Base-by-base conservation (phyloP, 1,140 invertebrate species). In the Amyelois transitella region DNA sequence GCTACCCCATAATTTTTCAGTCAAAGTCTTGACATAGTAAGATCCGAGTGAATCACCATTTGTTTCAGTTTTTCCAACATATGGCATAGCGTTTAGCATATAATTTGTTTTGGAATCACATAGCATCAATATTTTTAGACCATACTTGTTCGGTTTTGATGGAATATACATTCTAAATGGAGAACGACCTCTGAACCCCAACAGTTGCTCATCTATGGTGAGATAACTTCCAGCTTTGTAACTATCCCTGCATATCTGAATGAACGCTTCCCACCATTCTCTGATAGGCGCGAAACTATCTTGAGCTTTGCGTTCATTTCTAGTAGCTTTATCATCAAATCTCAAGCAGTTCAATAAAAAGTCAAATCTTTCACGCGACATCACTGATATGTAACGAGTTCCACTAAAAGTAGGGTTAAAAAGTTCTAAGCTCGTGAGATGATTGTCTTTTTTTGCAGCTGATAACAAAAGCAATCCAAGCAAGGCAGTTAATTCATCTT, bases 31-130 rank as follows among this genome's bases (percentile, higher is more conserved):
- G 32, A 43, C 32, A 12, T 43, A 43, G 32, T 43, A 43, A 43
- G 32, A 43, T 6, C 7, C 47, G 2, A n/a, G 20, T 22, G 14
- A 5, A 20, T 49, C 20, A 7, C 20, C 19, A n/a, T 22, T 21
- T 2, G 10, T 22, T 7, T 21, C 6, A 2, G 56, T 58, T 43
- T 60, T 53, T 38, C 64, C 58, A 6, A 61, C 50, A 56, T 64
- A 64, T 22, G 45, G 14, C 17, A 58, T 58, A n/a, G 58, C 58
- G n/a, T 58, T 55, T 18, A 66, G 18, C 60, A 66, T 60, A 25
- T 66, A 66, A 49, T 44, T 28, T 10, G 56, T 60, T 22, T 66
- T 60, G 5, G 57, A 24, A 50, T 60, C 60, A 48, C 57, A 60
- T 0, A 62, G 25, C 38, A 56, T 45, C 17, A 64, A 32, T 21